Conservation (phyloP, 2,888 invertebrate species). For the Drosophila ochracea region DNA sequence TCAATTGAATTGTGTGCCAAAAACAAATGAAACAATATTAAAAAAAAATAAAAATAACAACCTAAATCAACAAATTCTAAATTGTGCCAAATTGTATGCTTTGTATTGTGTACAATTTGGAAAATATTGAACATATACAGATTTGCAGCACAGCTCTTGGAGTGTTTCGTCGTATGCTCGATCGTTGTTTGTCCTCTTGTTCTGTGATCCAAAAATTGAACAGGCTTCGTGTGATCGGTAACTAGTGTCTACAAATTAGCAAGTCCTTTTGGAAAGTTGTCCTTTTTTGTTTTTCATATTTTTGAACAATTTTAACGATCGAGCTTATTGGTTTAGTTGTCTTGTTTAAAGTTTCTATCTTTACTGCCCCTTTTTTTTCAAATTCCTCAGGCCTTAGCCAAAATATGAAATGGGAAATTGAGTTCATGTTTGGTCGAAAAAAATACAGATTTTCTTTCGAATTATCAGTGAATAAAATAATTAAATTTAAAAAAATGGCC, state of each 20-base stretch:
- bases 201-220: not conserved
- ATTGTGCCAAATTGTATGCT: constrained; percentile 11
- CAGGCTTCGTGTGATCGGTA: not conserved
- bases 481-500: not conserved
- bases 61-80: constrained; percentile 12
- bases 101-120: constrained; percentile 5
- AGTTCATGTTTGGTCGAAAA: not conserved
- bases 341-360: not conserved
- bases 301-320: not conserved
- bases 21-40: not conserved
- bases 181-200: not conserved
- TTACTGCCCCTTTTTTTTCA: not conserved
- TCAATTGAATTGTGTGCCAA: constrained; percentile 33
- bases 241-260: not conserved
- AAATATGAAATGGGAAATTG: not conserved
- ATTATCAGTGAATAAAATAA: not conserved
- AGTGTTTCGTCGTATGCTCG: constrained; percentile 24
- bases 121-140: constrained; percentile 10
- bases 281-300: not conserved
- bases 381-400: not conserved
- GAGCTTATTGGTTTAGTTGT: not conserved
- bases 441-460: not conserved
- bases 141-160: constrained; percentile 39
- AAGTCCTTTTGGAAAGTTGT: not conserved
- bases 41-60: not conserved